Evolutionary conservation across 2,797 vertebrate genomes (phyloP).

Genomic region (Parauchenoglanis punctatus): DNA sequence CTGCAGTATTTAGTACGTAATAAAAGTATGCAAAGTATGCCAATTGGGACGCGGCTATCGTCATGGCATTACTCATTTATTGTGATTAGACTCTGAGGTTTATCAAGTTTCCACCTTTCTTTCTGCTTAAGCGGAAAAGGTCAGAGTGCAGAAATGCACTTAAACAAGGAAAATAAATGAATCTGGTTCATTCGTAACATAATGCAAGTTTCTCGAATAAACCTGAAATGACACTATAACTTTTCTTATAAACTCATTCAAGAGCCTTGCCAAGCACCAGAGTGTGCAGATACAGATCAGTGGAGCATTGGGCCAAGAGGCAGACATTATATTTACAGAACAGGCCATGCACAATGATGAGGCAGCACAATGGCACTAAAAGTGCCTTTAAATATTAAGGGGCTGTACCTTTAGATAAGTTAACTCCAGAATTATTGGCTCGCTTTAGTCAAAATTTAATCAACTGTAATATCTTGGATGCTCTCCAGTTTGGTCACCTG

Average conservation of each 20-base stretch:
- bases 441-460: neutral
- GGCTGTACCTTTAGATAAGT: conserved; percentile 36
- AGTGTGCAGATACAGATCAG: conserved; percentile 10
- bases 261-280: neutral
- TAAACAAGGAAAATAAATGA: conserved; percentile 6
- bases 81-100: neutral
- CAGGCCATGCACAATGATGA: conserved; percentile 5
- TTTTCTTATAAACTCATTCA: conserved; percentile 27
- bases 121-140: neutral
- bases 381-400: conserved; percentile 25
- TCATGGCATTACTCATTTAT: neutral
- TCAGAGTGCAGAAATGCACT: neutral
- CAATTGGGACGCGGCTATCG: neutral
- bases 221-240: conserved; percentile 32
- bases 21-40: neutral
- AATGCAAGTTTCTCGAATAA: conserved; percentile 1
- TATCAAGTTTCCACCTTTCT: neutral
- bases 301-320: conserved; percentile 14
- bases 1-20: neutral
- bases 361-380: conserved; percentile 23
- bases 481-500: conserved; percentile 3
- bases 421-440: conserved; percentile 9
- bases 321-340: conserved; percentile 33
- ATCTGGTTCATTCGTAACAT: conserved; percentile 13
- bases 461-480: conserved; percentile 9